phyloP scores from a whole-genome alignment of 2,797 vertebrate genomes.

The Distichodus sexfasciatus region DNA sequence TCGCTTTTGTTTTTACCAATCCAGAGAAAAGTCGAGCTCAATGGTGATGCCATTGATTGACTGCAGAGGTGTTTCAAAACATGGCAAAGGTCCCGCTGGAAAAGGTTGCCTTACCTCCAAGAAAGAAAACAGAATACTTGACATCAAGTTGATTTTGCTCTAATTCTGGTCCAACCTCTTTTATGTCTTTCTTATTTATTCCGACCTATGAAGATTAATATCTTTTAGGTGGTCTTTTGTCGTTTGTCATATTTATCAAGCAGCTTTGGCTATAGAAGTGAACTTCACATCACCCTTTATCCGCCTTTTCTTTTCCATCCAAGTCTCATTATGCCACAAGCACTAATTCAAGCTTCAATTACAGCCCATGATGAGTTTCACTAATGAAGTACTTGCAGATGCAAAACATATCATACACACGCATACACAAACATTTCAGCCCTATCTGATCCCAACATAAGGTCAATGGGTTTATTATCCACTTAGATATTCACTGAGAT shows the following conservation, averaged over 20 bases:
- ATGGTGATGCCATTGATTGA: slow-evolving; percentile 23
- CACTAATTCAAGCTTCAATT: slow-evolving; percentile 46
- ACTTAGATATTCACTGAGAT: not conserved
- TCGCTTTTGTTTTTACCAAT: slow-evolving; percentile 13
- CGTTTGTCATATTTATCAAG: not conserved
- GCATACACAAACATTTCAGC: not conserved
- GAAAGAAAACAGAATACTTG: not conserved
- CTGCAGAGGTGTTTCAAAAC: slow-evolving; percentile 14
- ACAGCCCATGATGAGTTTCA: slow-evolving; percentile 47
- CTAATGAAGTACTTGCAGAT: slow-evolving; percentile 48
- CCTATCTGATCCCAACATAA: slow-evolving; percentile 2
- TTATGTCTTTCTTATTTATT: not conserved
- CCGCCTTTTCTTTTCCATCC: slow-evolving; percentile 1
- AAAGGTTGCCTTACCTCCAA: not conserved
- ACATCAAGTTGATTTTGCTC: not conserved
- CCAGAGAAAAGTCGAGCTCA: slow-evolving; percentile 26
- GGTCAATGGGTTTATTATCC: slow-evolving; percentile 20
- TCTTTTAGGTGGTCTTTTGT: not conserved
- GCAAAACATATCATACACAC: slow-evolving; percentile 11
- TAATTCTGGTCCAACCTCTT: no score
- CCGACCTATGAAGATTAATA: not conserved
- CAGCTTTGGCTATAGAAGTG: not conserved
- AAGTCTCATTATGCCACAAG: slow-evolving; percentile 37
- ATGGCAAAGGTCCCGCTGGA: not conserved
- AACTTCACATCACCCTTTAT: slow-evolving; percentile 13